These are phyloP conservation scores for Podilymbus podiceps DNA, from an alignment of 2,113 vertebrate species.

Conservation along the genomic window DNA sequence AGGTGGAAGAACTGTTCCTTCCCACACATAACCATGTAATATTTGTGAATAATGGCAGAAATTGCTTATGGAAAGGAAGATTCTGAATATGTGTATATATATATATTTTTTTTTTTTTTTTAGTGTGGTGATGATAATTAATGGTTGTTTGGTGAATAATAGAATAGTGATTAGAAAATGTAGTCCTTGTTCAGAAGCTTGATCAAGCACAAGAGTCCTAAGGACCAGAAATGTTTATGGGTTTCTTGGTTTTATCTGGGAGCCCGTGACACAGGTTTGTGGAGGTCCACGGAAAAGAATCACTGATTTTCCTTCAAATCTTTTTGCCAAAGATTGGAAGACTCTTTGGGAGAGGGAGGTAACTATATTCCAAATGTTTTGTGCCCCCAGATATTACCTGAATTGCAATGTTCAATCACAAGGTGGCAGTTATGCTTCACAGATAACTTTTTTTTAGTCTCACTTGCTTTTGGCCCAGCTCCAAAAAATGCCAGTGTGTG, in stretches of 20 bases:
- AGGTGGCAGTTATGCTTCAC: conserved; percentile 40
- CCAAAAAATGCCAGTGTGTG: not conserved
- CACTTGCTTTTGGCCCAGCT: not conserved
- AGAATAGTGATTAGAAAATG: not conserved
- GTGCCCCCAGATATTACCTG: not conserved
- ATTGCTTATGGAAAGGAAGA: not conserved
- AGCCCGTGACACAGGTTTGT: rapidly evolving
- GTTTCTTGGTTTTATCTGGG: not conserved
- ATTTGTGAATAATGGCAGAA: not conserved
- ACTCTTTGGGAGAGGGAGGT: not conserved
- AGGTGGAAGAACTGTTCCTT: not conserved
- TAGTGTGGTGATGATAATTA: not conserved
- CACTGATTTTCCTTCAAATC: not conserved
- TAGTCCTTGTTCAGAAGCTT: not conserved
- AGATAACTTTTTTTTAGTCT: not conserved
- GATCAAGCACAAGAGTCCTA: not conserved
- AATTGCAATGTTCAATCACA: not conserved
- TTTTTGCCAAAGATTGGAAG: not conserved
- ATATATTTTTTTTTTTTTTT: not conserved
- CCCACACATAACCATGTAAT: not conserved
- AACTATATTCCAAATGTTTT: rapidly evolving
- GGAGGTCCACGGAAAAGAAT: not conserved
- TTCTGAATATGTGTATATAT: too few species aligned
- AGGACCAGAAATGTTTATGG: rapidly evolving
- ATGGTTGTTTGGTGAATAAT: not conserved